phyloP scores from a whole-genome alignment of 2,113 vertebrate species.

The Lagenorhynchus albirostris region DNA sequence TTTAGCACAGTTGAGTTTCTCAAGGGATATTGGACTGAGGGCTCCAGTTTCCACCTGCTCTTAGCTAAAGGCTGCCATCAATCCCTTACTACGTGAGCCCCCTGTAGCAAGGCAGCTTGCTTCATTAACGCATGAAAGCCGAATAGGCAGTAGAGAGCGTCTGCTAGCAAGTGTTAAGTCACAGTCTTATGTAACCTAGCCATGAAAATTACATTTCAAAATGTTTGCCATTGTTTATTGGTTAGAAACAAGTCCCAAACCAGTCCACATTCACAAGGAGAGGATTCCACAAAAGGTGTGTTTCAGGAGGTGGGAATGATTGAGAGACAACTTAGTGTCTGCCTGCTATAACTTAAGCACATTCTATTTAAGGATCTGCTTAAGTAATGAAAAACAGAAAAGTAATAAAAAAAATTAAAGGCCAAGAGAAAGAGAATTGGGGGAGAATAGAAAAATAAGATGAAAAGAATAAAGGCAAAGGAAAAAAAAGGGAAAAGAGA shows the following conservation, averaged over 20 bases:
- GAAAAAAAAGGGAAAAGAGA: not conserved
- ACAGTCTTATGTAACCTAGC: not conserved
- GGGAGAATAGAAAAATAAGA: not conserved
- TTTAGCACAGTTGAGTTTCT: not conserved
- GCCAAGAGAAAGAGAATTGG: not conserved
- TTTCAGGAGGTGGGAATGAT: not conserved
- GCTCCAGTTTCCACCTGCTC: not conserved
- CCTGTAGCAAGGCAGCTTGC: fast-evolving
- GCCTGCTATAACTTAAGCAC: not conserved
- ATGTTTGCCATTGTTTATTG: not conserved
- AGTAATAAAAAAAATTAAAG: not conserved
- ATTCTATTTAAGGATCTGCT: not conserved
- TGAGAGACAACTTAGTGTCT: not conserved
- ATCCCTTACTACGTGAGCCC: not conserved
- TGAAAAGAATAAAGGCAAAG: not conserved
- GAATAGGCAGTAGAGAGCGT: not conserved
- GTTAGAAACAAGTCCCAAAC: not conserved
- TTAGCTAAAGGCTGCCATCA: not conserved
- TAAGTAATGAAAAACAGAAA: not conserved
- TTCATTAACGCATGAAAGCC: not conserved
- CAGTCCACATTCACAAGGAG: not conserved
- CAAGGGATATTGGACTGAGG: fast-evolving
- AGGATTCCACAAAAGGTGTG: not conserved
- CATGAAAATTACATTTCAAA: not conserved
- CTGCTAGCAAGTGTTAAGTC: not conserved